Conservation (phyloP, 2,113 vertebrate species). For the Gila orcuttii region DNA sequence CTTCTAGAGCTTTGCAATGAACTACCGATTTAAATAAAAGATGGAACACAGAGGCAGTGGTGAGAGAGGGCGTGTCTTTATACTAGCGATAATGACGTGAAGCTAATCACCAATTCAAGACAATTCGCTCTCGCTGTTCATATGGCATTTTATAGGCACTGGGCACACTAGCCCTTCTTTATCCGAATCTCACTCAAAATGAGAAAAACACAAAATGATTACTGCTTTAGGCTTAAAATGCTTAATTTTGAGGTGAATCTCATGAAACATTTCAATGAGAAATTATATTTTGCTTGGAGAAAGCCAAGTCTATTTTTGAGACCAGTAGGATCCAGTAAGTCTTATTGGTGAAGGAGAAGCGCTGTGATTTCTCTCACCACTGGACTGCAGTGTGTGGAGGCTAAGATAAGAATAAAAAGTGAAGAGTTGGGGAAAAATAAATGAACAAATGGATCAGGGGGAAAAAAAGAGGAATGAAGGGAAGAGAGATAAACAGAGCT, state of each 20-base stretch:
- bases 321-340: neutral
- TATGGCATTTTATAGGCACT: constrained; percentile 61
- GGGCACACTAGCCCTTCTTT: constrained; percentile 50
- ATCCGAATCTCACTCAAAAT: constrained; percentile 17
- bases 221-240: neutral
- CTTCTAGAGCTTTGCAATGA: neutral
- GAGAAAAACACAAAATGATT: constrained; percentile 19
- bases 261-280: neutral
- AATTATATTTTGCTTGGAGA: neutral
- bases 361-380: constrained; percentile 24
- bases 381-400: neutral
- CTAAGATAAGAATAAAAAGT: constrained; percentile 22
- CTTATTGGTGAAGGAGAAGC: neutral
- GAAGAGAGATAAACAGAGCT: constrained; percentile 55
- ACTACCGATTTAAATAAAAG: constrained; percentile 40
- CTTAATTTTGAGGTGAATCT: neutral
- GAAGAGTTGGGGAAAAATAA: neutral
- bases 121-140: constrained; percentile 43
- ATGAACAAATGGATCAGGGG: constrained; percentile 47
- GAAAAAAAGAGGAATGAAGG: constrained; percentile 46
- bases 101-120: constrained; percentile 20
- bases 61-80: constrained; percentile 20
- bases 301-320: neutral
- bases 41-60: constrained; percentile 45
- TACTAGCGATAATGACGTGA: neutral